These are phyloP conservation scores for Hylia prasina DNA, from an alignment of 2,113 vertebrate genomes.

Conservation along the genomic window DNA sequence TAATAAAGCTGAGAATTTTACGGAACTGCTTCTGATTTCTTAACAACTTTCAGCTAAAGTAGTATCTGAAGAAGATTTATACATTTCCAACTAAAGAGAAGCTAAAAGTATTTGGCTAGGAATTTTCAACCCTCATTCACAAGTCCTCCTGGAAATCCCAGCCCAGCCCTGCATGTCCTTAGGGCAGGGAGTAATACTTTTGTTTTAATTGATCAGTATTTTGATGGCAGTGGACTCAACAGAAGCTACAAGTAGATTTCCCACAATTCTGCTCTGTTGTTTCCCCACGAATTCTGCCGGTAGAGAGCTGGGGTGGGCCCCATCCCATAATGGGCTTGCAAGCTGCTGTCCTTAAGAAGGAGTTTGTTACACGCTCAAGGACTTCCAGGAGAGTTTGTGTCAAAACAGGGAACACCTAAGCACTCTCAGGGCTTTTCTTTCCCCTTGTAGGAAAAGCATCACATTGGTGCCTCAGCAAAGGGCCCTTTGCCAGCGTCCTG, in stretches of 20 bases:
- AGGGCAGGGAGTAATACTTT: neutral
- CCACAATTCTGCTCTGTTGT: neutral
- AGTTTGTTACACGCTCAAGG: neutral
- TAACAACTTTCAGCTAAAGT: neutral
- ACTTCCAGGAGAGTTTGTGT: neutral
- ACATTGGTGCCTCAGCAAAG: neutral
- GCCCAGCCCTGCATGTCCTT: neutral
- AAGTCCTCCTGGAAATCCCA: neutral
- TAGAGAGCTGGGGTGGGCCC: neutral
- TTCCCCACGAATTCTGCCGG: neutral
- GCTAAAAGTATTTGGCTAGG: neutral
- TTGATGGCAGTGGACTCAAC: neutral
- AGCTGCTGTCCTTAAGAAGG: neutral
- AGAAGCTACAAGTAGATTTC: neutral
- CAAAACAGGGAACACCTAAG: neutral
- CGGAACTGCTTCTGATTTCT: neutral
- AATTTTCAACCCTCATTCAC: neutral
- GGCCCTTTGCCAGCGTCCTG: neutral
- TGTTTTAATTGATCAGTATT: neutral
- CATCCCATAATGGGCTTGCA: neutral
- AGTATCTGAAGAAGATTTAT: neutral
- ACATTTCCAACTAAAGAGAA: neutral
- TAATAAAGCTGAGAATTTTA: neutral
- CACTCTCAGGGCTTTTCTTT: neutral
- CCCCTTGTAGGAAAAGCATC: neutral